A percentile compares a stretch with the other conserved stretches of the same genome.
phyloP scores from a whole-genome alignment of 2,113 vertebrate species.

The Epinephelus fuscoguttatus region DNA sequence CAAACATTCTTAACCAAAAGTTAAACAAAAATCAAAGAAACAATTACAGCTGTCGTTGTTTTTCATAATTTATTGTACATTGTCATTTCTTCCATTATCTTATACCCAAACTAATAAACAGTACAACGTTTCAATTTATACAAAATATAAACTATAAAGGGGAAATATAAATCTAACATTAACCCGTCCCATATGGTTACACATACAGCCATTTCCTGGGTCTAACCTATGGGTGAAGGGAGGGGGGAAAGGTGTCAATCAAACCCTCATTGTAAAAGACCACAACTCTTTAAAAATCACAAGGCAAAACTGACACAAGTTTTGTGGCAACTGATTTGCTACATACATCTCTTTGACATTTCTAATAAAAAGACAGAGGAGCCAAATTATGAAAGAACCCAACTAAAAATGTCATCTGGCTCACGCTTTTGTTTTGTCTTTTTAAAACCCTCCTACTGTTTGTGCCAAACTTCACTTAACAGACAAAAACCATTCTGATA shows the following conservation, averaged over 20 bases:
- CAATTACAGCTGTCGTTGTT: constrained; percentile 30
- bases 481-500: constrained; percentile 57
- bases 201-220: constrained; percentile 66
- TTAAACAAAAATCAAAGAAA: constrained; percentile 49
- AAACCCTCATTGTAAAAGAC: constrained; percentile 78
- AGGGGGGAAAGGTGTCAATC: constrained; percentile 59
- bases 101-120: constrained; percentile 76
- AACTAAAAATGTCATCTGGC: constrained; percentile 44
- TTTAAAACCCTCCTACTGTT: constrained; percentile 35
- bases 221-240: constrained; percentile 57
- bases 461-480: constrained; percentile 58
- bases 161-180: constrained; percentile 68
- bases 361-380: constrained; percentile 53
- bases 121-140: constrained; percentile 77
- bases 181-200: constrained; percentile 65
- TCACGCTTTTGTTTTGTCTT: constrained; percentile 5
- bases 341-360: constrained; percentile 64
- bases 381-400: constrained; percentile 50
- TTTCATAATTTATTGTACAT: constrained; percentile 81
- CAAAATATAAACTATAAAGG: constrained; percentile 84
- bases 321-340: constrained; percentile 58
- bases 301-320: constrained; percentile 73
- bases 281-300: constrained; percentile 73
- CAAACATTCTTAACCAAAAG: neutral
- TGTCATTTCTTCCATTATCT: constrained; percentile 66